Evolutionary conservation across 2,888 invertebrate species (phyloP).

Genomic region (Himalopsyche anomala): DNA sequence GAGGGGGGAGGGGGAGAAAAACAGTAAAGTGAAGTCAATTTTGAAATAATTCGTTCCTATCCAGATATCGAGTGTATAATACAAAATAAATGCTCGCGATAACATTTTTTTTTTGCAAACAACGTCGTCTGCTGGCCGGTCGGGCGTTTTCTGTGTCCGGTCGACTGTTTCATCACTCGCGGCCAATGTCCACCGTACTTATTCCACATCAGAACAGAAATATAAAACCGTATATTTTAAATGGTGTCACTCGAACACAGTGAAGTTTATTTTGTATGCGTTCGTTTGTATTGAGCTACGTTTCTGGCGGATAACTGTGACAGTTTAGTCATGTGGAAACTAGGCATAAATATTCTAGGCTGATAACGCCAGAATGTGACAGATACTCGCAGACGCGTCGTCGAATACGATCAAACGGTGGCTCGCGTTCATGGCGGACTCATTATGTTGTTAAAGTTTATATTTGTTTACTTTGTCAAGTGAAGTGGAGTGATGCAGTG

Average conservation of each 20-base stretch:
- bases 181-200: conserved; percentile 5
- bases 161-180: not conserved
- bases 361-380: conserved; percentile 37
- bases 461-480: conserved; percentile 40
- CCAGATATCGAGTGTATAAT: conserved; percentile 5
- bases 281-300: not conserved
- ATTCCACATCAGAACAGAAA: not conserved
- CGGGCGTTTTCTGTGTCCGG: conserved; percentile 33
- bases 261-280: not conserved
- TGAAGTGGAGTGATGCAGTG: conserved; percentile 40
- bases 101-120: not conserved
- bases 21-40: not conserved
- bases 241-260: too few relatives aligned
- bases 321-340: conserved; percentile 27
- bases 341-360: conserved; percentile 14
- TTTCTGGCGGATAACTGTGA: not conserved
- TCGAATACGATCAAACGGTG: conserved; percentile 32
- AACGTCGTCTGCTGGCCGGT: conserved; percentile 5
- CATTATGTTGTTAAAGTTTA: conserved; percentile 24
- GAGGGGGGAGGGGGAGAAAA: not conserved
- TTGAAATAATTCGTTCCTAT: conserved; percentile 11
- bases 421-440: not conserved
- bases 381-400: conserved; percentile 38
- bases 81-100: conserved; percentile 36
- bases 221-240: not conserved